These are phyloP conservation scores for Mastigias papua DNA, from an alignment of 30 jellyfish, hydroid and myxozoan genomes.

Conservation along the genomic window DNA sequence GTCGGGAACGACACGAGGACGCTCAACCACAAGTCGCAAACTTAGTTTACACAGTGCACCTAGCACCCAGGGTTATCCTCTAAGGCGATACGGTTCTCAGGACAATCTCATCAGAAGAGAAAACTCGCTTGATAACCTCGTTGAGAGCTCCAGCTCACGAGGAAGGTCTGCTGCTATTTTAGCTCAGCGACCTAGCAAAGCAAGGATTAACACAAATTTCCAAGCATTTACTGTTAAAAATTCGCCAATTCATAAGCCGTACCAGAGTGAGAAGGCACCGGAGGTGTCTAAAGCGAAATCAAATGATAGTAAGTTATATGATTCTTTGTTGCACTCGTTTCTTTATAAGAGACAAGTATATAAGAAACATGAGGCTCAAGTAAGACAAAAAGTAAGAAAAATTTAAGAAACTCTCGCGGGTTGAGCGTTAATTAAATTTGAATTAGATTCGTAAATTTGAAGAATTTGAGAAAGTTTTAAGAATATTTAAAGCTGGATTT, in stretches of 20 bases:
- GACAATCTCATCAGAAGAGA: conserved; percentile 66
- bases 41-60: conserved; percentile 21
- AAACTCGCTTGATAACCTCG: conserved; percentile 68
- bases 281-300: conserved; percentile 32
- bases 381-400: no score
- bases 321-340: background rate
- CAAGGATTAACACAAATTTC: conserved; percentile 37
- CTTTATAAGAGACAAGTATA: no score
- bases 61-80: conserved; percentile 12
- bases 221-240: conserved; percentile 50
- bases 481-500: no score
- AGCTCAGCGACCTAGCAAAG: conserved; percentile 59
- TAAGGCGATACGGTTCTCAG: conserved; percentile 80
- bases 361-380: no score
- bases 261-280: conserved; percentile 35
- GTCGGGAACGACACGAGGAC: conserved; percentile 53
- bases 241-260: conserved; percentile 33
- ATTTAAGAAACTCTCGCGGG: no score
- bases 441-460: no score
- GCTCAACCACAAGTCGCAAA: conserved; percentile 17
- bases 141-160: conserved; percentile 18
- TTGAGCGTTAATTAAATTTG: no score
- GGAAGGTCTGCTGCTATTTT: conserved; percentile 79
- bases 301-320: conserved; percentile 42
- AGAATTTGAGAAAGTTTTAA: no score